A percentile compares a stretch with the other conserved stretches of the same genome.
These are phyloP conservation scores for Dyspetes luteomarginatus DNA, from an alignment of 2,888 invertebrate genomes.

Conservation along the genomic window DNA sequence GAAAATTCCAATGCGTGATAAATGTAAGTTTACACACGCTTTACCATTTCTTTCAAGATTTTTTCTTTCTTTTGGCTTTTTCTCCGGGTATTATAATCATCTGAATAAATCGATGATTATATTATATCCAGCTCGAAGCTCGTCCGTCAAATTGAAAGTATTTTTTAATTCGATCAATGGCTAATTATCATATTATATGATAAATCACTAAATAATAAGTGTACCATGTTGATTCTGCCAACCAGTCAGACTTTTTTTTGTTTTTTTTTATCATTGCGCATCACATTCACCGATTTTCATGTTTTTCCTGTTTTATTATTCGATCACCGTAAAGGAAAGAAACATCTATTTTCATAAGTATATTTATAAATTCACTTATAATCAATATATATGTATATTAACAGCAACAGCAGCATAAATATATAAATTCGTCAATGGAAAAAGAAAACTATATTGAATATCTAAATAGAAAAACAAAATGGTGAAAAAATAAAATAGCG, in stretches of 20 bases:
- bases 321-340: conserved; percentile 51
- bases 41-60: neutral
- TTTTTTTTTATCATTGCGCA: conserved; percentile 22
- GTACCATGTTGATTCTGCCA: conserved; percentile 33
- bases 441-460: conserved; percentile 21
- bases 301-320: conserved; percentile 26
- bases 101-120: conserved; percentile 19
- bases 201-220: conserved; percentile 29
- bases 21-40: conserved; percentile 23
- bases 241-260: conserved; percentile 2
- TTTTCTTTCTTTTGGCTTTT: neutral
- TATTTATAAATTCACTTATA: conserved; percentile 54
- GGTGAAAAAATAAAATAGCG: neutral
- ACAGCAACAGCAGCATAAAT: neutral
- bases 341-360: conserved; percentile 61
- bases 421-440: conserved; percentile 33
- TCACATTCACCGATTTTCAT: conserved; percentile 21
- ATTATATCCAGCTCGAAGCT: neutral
- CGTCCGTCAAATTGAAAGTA: conserved; percentile 37
- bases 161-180: conserved; percentile 15
- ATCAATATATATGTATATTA: neutral
- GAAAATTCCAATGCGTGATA: conserved; percentile 47
- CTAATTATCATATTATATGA: conserved; percentile 4
- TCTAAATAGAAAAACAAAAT: neutral
- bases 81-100: neutral